Evolutionary conservation across 2,113 vertebrate species (phyloP), one percentile per base, ranked within the genome.

Genomic region (Trachemys scripta): DNA sequence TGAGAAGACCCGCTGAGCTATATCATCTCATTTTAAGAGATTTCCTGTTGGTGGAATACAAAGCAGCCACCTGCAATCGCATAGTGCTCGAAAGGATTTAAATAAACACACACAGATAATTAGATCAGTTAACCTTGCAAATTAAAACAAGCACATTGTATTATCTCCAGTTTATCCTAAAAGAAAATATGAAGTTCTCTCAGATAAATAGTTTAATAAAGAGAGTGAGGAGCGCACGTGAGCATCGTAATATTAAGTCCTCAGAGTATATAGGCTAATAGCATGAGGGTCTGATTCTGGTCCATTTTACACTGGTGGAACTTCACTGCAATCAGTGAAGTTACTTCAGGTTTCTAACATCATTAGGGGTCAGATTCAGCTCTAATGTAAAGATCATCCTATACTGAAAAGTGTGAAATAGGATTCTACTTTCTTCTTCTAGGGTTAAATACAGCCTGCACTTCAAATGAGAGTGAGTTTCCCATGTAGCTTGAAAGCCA

Each of bases 41-140:
- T 98, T 98, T 98, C 94, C 95, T 98, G 96, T 98, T 98, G 96
- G 96, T 96, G 90, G 96, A 97, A 98, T 98, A 98, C 96, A 98
- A 98, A 98, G 95, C 98, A 97, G 97, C 97, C 97, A 98, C 98
- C 98, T 98, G 96, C 95, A 98, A 97, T 96, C 13, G 49, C 95
- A 96, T 97, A 92, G 94, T 90, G 94, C 81, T 97, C 85, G 47
- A 97, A 97, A 98, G 96, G 98, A 98, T 98, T 98, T 98, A 98
- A 98, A 98, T 96, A 98, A 98, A 98, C 81, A 88, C 97, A 95
- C 53, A 79, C 95, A 96, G 98, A 98, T 98, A 98, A 98, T 98
- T 98, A 98, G 98, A 98, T 98, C 97, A 98, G 98, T 98, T 98
- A 98, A 98, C 98, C 98, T 97, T 97, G 72, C 94, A 98, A 98